Conservation (phyloP, 2,888 invertebrate species). For the Troides oblongomaculatus region DNA sequence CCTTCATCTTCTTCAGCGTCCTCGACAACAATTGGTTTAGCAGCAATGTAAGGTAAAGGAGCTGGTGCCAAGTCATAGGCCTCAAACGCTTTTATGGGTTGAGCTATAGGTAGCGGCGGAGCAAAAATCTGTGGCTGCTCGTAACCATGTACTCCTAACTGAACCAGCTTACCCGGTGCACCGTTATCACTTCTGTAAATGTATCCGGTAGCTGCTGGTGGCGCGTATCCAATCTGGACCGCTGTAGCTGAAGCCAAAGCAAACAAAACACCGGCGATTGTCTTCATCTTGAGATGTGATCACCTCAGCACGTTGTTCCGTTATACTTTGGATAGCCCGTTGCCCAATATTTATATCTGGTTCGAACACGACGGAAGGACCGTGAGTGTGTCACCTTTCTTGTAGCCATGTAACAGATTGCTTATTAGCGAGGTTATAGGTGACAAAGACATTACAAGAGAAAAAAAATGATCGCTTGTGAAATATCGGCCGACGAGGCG, state of each 20-base stretch:
- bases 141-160: slow-evolving; percentile 61
- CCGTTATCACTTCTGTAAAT: slow-evolving; percentile 73
- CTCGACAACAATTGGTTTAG: slow-evolving; percentile 55
- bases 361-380: slow-evolving; percentile 61
- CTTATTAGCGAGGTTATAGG: slow-evolving; percentile 73
- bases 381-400: slow-evolving; percentile 66
- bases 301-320: slow-evolving; percentile 54
- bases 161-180: slow-evolving; percentile 70
- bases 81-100: slow-evolving; percentile 52
- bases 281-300: slow-evolving; percentile 67
- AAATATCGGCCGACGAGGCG: slow-evolving; percentile 48
- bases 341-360: slow-evolving; percentile 76
- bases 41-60: slow-evolving; percentile 63
- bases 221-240: slow-evolving; percentile 65
- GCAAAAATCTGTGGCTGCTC: slow-evolving; percentile 56
- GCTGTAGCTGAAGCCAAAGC: slow-evolving; percentile 49
- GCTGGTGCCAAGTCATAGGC: slow-evolving; percentile 57
- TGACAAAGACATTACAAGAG: slow-evolving; percentile 68
- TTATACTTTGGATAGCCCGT: slow-evolving; percentile 69
- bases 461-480: slow-evolving; percentile 55
- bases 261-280: slow-evolving; percentile 51
- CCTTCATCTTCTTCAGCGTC: slow-evolving; percentile 61
- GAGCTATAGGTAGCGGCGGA: slow-evolving; percentile 50
- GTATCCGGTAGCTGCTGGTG: slow-evolving; percentile 78
- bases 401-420: slow-evolving; percentile 74